Percentiles rank a stretch among this genome's conserved stretches.
These are phyloP conservation scores for Orthosia incerta DNA, from an alignment of 2,888 invertebrate species.

Conservation along the genomic window DNA sequence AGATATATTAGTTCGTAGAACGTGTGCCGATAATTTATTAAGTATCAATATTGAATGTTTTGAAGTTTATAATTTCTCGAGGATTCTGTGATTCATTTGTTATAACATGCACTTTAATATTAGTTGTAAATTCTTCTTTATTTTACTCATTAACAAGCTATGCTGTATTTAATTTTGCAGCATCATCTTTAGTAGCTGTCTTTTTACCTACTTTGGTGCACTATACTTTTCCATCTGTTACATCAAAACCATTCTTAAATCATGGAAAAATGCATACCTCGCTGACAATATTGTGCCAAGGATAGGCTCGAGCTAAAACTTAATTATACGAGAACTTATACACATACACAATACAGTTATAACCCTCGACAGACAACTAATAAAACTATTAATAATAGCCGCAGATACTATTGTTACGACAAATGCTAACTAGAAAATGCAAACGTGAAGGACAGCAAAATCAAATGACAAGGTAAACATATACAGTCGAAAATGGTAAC, in stretches of 20 bases:
- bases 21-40: slow-evolving; percentile 2
- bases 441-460: background rate
- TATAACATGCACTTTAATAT: background rate
- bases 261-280: background rate
- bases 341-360: slow-evolving; percentile 8
- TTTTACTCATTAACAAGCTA: background rate
- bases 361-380: slow-evolving; percentile 1
- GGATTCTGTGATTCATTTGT: background rate
- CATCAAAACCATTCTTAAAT: background rate
- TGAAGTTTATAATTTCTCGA: background rate
- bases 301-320: background rate
- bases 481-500: background rate
- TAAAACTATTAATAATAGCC: slow-evolving; percentile 23
- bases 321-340: slow-evolving; percentile 7
- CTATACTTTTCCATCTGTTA: background rate
- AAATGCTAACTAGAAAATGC: background rate
- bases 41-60: slow-evolving; percentile 12
- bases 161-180: background rate
- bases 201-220: background rate
- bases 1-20: slow-evolving; percentile 8
- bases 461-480: background rate
- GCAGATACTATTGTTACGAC: background rate
- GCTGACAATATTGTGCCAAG: background rate
- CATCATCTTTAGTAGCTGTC: background rate
- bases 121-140: background rate